Percentiles rank a stretch among this genome's conserved stretches.
phyloP scores from a whole-genome alignment of 2,113 vertebrate species.

The Sterrhoptilus dennistouni region DNA sequence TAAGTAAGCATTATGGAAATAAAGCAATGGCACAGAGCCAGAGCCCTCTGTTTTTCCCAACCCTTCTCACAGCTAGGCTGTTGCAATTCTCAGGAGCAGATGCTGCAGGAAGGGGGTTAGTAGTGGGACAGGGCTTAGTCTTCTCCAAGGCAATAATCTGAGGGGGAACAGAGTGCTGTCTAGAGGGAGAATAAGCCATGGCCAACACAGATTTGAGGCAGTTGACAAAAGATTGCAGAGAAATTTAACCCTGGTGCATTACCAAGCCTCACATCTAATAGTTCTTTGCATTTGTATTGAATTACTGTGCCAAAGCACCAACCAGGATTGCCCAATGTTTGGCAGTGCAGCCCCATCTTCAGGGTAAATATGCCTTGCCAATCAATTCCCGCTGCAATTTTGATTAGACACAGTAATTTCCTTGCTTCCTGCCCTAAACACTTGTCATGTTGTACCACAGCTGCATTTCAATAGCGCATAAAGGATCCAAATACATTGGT shows the following conservation, averaged over 20 bases:
- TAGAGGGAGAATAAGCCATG: background rate
- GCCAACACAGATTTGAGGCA: background rate
- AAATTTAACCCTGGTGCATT: background rate
- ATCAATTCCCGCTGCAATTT: slow-evolving; percentile 19
- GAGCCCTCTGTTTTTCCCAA: background rate
- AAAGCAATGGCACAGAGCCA: slow-evolving; percentile 9
- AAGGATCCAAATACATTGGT: background rate
- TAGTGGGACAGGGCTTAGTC: background rate
- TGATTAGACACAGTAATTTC: slow-evolving; percentile 18
- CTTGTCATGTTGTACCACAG: background rate
- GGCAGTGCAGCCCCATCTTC: background rate
- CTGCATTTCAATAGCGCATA: background rate
- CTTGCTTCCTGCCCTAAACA: background rate
- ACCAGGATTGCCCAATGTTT: background rate
- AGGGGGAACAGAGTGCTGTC: background rate
- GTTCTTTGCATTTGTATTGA: background rate
- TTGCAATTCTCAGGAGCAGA: background rate
- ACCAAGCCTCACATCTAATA: background rate
- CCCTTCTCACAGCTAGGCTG: background rate
- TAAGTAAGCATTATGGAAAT: slow-evolving; percentile 46
- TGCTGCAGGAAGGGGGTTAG: background rate
- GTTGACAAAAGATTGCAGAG: background rate
- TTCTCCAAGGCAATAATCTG: background rate
- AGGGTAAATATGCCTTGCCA: slow-evolving; percentile 33
- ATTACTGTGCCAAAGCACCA: background rate